These are phyloP conservation scores for Mycogona germanica DNA, from an alignment of 2,888 invertebrate genomes.

Conservation along the genomic window DNA sequence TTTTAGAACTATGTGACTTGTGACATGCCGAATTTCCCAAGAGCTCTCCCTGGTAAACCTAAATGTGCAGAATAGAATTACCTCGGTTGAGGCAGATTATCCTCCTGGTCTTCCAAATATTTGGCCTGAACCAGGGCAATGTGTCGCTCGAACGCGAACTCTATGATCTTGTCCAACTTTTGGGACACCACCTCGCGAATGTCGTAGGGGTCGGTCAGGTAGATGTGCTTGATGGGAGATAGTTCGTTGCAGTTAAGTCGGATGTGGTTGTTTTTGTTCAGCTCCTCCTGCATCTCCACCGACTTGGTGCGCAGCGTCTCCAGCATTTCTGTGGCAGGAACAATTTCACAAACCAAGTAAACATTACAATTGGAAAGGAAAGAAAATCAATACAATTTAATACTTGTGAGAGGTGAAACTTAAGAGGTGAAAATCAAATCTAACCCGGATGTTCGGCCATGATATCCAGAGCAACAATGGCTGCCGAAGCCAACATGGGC, in stretches of 20 bases:
- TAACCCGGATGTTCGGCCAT: slow-evolving; percentile 49
- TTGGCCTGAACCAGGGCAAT: slow-evolving; percentile 56
- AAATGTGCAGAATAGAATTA: slow-evolving; percentile 17
- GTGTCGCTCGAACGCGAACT: slow-evolving; percentile 43
- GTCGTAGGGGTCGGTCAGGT: slow-evolving; percentile 39
- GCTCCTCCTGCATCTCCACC: slow-evolving; percentile 42
- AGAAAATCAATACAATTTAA: slow-evolving; percentile 6
- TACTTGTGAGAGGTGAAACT: too few relatives aligned
- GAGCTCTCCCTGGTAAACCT: too few relatives aligned
- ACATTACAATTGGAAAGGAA: not conserved
- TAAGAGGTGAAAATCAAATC: too few relatives aligned
- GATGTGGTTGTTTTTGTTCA: slow-evolving; percentile 34
- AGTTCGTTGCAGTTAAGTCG: slow-evolving; percentile 46
- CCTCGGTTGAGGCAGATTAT: slow-evolving; percentile 48
- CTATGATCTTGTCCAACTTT: slow-evolving; percentile 48
- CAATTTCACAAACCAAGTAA: slow-evolving; percentile 6
- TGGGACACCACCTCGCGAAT: slow-evolving; percentile 38
- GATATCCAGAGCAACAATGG: slow-evolving; percentile 61
- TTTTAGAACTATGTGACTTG: too few relatives aligned
- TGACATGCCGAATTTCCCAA: too few relatives aligned
- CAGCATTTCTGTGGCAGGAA: slow-evolving; percentile 43
- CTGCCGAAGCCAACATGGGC: slow-evolving; percentile 80
- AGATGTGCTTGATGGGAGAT: slow-evolving; percentile 64
- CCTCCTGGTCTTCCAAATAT: slow-evolving; percentile 54
- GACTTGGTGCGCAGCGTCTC: slow-evolving; percentile 46